Percentiles rank a stretch among this genome's conserved stretches.
Conservation (phyloP, 2,113 vertebrate genomes). For the Bujurquina vittata region DNA sequence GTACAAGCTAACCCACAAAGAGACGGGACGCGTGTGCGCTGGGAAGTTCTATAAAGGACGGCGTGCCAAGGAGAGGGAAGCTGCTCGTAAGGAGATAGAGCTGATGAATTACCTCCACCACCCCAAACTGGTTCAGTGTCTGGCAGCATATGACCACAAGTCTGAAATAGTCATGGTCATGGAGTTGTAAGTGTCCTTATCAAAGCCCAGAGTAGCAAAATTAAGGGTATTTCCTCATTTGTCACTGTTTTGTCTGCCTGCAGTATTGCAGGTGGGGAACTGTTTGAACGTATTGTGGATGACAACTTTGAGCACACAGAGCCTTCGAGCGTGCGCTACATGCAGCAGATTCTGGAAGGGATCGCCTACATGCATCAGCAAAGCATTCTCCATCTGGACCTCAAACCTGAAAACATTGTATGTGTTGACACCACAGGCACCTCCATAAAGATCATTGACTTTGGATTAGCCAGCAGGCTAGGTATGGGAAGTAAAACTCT, state of each 20-base stretch:
- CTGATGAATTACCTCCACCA: conserved; percentile 90
- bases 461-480: conserved; percentile 91
- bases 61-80: conserved; percentile 80
- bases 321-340: conserved; percentile 86
- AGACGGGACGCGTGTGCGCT: conserved; percentile 78
- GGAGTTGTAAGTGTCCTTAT: conserved; percentile 84
- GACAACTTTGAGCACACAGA: conserved; percentile 91
- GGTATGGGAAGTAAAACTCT: conserved; percentile 69
- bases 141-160: conserved; percentile 85
- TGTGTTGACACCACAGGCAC: conserved; percentile 90
- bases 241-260: conserved; percentile 21
- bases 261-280: conserved; percentile 93
- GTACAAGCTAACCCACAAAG: conserved; percentile 84
- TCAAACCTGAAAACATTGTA: conserved; percentile 97
- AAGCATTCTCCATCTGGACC: conserved; percentile 91
- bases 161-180: conserved; percentile 88
- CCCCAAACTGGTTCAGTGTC: conserved; percentile 86
- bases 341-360: conserved; percentile 92
- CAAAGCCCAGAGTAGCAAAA: background rate
- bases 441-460: conserved; percentile 95
- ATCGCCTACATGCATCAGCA: conserved; percentile 90
- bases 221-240: background rate
- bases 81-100: conserved; percentile 82
- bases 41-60: conserved; percentile 88
- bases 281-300: conserved; percentile 95